Base-by-base conservation (phyloP, 2,113 vertebrate genomes). In the Lathamus discolor region DNA sequence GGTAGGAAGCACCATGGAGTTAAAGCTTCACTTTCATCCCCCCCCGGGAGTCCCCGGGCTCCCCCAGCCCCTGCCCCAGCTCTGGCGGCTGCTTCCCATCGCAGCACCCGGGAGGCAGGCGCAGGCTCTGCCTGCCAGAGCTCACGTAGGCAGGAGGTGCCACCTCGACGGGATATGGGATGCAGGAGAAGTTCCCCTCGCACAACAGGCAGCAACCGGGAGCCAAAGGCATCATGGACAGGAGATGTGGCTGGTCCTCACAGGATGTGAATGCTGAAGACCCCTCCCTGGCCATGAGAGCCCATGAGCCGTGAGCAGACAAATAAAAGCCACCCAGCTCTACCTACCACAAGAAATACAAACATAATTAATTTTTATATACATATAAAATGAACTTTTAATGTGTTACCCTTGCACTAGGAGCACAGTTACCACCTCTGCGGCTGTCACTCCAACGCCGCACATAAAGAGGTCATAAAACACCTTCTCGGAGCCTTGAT, bases 101-200 rank as follows among this genome's bases (percentile, higher is more conserved):
- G 39, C 39, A 20, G 63, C 63, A n/a, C 33, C 33, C 13, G 9
- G 57, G 33, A 59, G 55, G 55, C 55, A 59, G 33, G 55, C 6
- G 3, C 15, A 0, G 33, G 51, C 20, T 17, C 9, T 77, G 70
- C 88, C 86, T 93, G 92, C 66, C 75, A 2, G 24, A 24, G 79
- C 83, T 86, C 95, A 95, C 81, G 62, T 85, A 94, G 94, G 86
- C 92, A 79, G 95, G 52, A 92, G 92, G 37, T 76, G 91, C 90
- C 7, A 48, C 79, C 64, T 55, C 55, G 9, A 37, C 1, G 31
- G 67, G 67, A 62, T 11, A 13, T 59, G 51, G 29, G 66, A 52
- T 0, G 15, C 33, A 14, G 70, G 64, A 33, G 20, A 1, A 6
- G 2, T 7, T 81, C 31, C 54, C 31, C 17, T 43, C 3, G 2